Conservation (phyloP, 2,113 vertebrate genomes). For the Harpagus bidentatus region DNA sequence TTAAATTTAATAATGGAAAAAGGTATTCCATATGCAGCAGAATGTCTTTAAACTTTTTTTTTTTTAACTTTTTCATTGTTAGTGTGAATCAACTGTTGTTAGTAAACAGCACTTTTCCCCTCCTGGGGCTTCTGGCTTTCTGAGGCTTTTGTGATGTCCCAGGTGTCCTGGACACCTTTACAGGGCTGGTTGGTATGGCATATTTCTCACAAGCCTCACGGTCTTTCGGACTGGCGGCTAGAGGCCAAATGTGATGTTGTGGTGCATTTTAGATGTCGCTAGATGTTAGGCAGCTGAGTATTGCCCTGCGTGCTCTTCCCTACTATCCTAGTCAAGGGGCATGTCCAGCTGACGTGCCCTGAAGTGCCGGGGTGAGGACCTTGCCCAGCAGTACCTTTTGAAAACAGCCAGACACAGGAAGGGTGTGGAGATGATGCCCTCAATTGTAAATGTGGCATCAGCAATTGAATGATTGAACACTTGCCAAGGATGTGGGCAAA, state of each 20-base stretch:
- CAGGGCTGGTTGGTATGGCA: neutral
- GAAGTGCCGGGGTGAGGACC: neutral
- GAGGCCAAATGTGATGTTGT: neutral
- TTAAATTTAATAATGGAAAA: neutral
- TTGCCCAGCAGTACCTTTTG: neutral
- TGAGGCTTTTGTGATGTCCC: neutral
- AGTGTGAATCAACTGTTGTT: neutral
- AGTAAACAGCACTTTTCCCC: neutral
- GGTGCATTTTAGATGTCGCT: neutral
- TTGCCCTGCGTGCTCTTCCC: neutral
- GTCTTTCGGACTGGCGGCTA: neutral
- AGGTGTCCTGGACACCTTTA: neutral
- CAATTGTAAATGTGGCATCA: neutral
- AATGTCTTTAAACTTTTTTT: neutral
- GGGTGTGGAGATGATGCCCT: neutral
- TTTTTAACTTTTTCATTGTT: neutral
- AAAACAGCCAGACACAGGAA: neutral
- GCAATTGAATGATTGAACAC: neutral
- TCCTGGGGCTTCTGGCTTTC: neutral
- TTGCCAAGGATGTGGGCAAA: neutral
- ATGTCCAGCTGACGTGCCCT: neutral
- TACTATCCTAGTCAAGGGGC: rapidly evolving
- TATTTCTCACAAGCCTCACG: neutral
- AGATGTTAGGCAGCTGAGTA: neutral
- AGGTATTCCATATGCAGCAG: neutral